Evolutionary conservation across 1,140 invertebrate genomes (phyloP).

Genomic region (silkworm (Bombyx mori)): ASM3026992v2 NC_085121.1:11567501-11568000

Average conservation of each 20-base stretch:
- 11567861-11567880: not conserved
- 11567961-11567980: too few species aligned
- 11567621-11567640: too few species aligned
- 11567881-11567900: not conserved
- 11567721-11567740: slow-evolving; percentile 48
- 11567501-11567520: too few species aligned
- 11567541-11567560: too few species aligned
- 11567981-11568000: too few species aligned
- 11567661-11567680: not conserved
- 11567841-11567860: not conserved
- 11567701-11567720: slow-evolving; percentile 11
- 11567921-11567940: too few species aligned
- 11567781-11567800: slow-evolving; percentile 49
- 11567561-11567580: too few species aligned
- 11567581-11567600: too few species aligned
- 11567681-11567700: not conserved
- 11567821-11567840: slow-evolving; percentile 52
- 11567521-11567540: too few species aligned
- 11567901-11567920: not conserved
- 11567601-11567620: too few species aligned
- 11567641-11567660: too few species aligned
- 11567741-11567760: slow-evolving; percentile 63
- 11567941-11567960: too few species aligned
- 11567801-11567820: slow-evolving; percentile 50
- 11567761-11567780: slow-evolving; percentile 52